Conservation (phyloP, 2,888 invertebrate species). For the Monoplex corrugatus region DNA sequence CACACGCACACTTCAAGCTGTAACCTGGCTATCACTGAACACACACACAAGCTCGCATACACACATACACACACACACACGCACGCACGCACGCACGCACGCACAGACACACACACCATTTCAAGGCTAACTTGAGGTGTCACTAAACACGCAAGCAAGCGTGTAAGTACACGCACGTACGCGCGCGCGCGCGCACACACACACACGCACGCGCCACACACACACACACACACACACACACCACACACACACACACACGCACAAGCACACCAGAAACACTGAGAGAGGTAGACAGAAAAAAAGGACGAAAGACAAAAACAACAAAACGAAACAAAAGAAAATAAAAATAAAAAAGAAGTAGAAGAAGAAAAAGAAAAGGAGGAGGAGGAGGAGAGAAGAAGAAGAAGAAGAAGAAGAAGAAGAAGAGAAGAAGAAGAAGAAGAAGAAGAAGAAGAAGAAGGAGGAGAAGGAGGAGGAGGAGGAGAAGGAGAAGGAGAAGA, state of each 20-base stretch:
- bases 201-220: too few relatives aligned
- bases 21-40: background rate
- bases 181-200: too few relatives aligned
- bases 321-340: too few relatives aligned
- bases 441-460: background rate
- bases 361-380: background rate
- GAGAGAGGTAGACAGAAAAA: too few relatives aligned
- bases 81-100: background rate
- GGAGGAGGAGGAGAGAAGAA: background rate
- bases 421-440: background rate
- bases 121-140: too few relatives aligned
- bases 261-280: background rate
- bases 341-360: too few relatives aligned
- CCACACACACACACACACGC: constrained; percentile 10
- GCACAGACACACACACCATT: background rate
- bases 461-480: background rate
- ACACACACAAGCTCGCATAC: background rate
- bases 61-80: background rate
- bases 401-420: background rate
- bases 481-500: background rate
- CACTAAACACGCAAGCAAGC: too few relatives aligned
- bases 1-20: background rate
- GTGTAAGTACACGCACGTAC: too few relatives aligned
- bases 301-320: too few relatives aligned
- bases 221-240: background rate